A percentile compares a stretch with the other conserved stretches of the same genome.
phyloP scores from a whole-genome alignment of 2,113 vertebrate species.

The Ondatra zibethicus region DNA sequence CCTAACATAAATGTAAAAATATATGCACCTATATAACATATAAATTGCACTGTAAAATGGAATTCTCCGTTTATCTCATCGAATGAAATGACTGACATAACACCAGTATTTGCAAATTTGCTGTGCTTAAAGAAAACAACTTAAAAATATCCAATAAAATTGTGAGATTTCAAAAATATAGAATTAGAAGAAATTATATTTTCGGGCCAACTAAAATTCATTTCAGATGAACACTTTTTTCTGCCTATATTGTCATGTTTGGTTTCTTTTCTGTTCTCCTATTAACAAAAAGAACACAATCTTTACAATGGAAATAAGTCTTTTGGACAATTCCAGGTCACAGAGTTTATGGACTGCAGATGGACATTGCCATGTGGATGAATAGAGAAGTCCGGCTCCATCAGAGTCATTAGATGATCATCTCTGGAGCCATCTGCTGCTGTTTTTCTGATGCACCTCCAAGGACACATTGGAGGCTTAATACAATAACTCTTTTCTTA shows the following conservation, averaged over 20 bases:
- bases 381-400: conserved; percentile 35
- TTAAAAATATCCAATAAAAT: neutral
- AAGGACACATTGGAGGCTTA: conserved; percentile 60
- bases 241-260: neutral
- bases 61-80: neutral
- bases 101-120: neutral
- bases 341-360: conserved; percentile 58
- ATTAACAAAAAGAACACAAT: conserved; percentile 3
- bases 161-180: neutral
- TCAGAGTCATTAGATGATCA: conserved; percentile 43
- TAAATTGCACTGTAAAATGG: neutral
- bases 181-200: neutral
- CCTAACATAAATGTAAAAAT: neutral
- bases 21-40: neutral
- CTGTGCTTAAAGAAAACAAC: neutral
- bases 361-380: conserved; percentile 46
- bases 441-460: conserved; percentile 59
- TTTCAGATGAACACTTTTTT: neutral
- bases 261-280: neutral
- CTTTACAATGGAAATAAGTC: neutral
- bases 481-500: conserved; percentile 44
- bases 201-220: neutral
- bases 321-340: neutral
- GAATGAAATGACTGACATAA: neutral
- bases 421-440: conserved; percentile 69